Percentiles rank a stretch among this genome's conserved stretches.
Evolutionary conservation across 2,888 invertebrate genomes (phyloP).

Genomic region (Junonia oenone): DNA sequence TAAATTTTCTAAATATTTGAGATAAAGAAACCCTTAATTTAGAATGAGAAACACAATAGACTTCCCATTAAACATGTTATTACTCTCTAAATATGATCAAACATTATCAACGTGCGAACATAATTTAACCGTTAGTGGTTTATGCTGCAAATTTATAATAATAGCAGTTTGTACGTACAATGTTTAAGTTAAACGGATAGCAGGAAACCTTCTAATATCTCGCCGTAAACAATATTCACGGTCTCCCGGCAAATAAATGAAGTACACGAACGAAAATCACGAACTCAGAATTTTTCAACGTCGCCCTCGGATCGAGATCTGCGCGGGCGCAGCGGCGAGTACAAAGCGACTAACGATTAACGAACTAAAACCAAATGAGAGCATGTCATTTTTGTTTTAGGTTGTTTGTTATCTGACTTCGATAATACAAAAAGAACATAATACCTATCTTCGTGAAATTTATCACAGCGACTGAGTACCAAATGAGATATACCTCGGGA

Average conservation of each 20-base stretch:
- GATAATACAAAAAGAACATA: constrained; percentile 14
- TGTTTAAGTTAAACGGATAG: constrained; percentile 43
- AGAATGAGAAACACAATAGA: neutral
- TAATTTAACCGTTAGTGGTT: constrained; percentile 16
- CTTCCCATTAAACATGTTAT: neutral
- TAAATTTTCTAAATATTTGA: constrained; percentile 2
- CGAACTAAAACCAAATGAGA: constrained; percentile 62
- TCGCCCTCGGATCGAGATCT: constrained; percentile 59
- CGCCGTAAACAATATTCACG: constrained; percentile 60
- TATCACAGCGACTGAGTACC: neutral
- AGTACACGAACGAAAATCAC: constrained; percentile 73
- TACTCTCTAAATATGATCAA: neutral
- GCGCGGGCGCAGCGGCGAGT: constrained; percentile 53
- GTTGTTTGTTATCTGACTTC: constrained; percentile 31
- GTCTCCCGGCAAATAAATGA: constrained; percentile 63
- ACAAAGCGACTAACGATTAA: constrained; percentile 66
- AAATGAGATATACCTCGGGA: neutral
- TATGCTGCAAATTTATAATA: constrained; percentile 24
- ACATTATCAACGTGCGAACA: constrained; percentile 5
- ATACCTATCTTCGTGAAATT: neutral
- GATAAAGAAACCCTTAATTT: neutral
- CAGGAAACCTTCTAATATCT: constrained; percentile 45
- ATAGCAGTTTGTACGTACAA: constrained; percentile 33
- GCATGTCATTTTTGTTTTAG: constrained; percentile 58
- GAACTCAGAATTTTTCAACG: constrained; percentile 73